phyloP scores from a whole-genome alignment of 2,113 vertebrate species.

The Oryzias woworae region DNA sequence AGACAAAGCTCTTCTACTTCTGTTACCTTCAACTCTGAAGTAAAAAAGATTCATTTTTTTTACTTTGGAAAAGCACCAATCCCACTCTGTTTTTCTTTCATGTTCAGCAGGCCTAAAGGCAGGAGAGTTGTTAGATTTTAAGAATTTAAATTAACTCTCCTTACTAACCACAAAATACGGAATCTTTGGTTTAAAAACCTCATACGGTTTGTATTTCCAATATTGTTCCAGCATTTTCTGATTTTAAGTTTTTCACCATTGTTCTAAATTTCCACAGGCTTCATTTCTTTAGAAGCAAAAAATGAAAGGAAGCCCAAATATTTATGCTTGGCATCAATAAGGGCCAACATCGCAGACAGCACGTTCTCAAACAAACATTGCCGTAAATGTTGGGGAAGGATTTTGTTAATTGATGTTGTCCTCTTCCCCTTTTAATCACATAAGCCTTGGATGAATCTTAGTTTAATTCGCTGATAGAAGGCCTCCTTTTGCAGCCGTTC shows the following conservation, averaged over 20 bases:
- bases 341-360: slow-evolving; percentile 65
- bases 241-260: slow-evolving; percentile 38
- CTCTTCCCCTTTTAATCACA: slow-evolving; percentile 77
- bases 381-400: slow-evolving; percentile 70
- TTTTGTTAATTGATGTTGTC: slow-evolving; percentile 78
- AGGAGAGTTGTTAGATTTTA: too few relatives aligned
- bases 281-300: slow-evolving; percentile 36
- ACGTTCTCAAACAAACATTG: slow-evolving; percentile 74
- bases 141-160: too few relatives aligned
- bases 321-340: slow-evolving; percentile 62
- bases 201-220: slow-evolving; percentile 15
- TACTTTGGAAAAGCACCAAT: too few relatives aligned
- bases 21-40: too few relatives aligned
- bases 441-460: slow-evolving; percentile 74
- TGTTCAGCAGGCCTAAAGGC: too few relatives aligned
- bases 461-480: slow-evolving; percentile 76
- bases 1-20: too few relatives aligned
- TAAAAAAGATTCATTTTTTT: too few relatives aligned
- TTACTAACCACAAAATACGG: too few relatives aligned
- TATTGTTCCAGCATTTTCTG: slow-evolving; percentile 35
- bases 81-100: too few relatives aligned
- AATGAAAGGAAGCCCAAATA: slow-evolving; percentile 63
- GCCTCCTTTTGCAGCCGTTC: slow-evolving; percentile 50
- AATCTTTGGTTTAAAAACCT: too few relatives aligned
- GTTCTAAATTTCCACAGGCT: slow-evolving; percentile 35